Evolutionary conservation across 1,140 invertebrate species (phyloP).

Genomic region (Lordiphosa stackelbergi): DNA sequence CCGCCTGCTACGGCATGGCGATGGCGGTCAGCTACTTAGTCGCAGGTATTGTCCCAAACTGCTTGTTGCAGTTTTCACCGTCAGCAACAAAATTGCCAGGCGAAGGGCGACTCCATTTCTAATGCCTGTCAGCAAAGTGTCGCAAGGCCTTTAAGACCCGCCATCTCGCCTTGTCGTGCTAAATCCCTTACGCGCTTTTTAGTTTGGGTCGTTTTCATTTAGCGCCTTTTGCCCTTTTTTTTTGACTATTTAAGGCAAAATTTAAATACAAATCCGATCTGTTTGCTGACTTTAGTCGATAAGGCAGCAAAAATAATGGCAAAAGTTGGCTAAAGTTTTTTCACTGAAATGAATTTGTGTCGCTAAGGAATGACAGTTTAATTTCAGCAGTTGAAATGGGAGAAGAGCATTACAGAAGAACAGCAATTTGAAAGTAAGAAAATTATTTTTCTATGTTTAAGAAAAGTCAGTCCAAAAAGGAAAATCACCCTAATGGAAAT

Average conservation of each 20-base stretch:
- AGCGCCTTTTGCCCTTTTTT: slow-evolving; percentile 28
- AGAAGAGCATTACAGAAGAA: not conserved
- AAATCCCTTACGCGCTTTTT: slow-evolving; percentile 42
- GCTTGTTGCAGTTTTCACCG: slow-evolving; percentile 38
- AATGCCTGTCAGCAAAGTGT: slow-evolving; percentile 66
- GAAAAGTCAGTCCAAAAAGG: too few relatives aligned
- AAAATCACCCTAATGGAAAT: too few relatives aligned
- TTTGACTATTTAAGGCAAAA: slow-evolving; percentile 57
- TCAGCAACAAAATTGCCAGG: slow-evolving; percentile 39
- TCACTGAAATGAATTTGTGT: slow-evolving; percentile 12
- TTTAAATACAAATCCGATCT: slow-evolving; percentile 71
- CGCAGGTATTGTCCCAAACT: slow-evolving; percentile 21
- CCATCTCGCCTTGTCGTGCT: slow-evolving; percentile 1
- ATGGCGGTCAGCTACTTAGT: slow-evolving; percentile 46
- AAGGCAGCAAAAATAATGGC: slow-evolving; percentile 54
- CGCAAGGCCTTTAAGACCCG: slow-evolving; percentile 36
- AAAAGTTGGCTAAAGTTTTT: slow-evolving; percentile 50
- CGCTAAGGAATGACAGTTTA: slow-evolving; percentile 43
- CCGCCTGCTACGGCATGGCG: slow-evolving; percentile 23
- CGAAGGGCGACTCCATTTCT: slow-evolving; percentile 25
- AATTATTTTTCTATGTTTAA: too few relatives aligned
- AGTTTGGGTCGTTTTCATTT: slow-evolving; percentile 50
- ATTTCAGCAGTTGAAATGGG: slow-evolving; percentile 51
- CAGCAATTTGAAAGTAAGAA: too few relatives aligned
- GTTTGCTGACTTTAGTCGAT: slow-evolving; percentile 65